Evolutionary conservation across 1,140 invertebrate species (phyloP), one percentile per base, ranked within the genome.

Genomic region (Eriosoma lanigerum): DNA sequence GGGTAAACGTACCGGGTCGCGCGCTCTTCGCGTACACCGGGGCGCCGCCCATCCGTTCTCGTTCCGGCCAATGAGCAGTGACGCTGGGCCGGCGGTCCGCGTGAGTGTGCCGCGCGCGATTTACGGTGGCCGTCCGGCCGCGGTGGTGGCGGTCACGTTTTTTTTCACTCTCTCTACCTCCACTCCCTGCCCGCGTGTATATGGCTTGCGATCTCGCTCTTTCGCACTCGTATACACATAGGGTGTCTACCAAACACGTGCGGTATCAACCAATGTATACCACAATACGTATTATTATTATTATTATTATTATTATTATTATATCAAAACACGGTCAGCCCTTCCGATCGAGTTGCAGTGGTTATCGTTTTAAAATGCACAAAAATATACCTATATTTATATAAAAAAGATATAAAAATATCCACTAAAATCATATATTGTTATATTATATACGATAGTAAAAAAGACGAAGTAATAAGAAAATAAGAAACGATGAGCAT

Each of bases 1-100:
- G 75, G 75, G 75, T 78, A 78, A 8, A 62, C 75, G 44, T 32
- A 62, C 38, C 56, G 56, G 54, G 56, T 26, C 32, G 54, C 58
- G 56, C 75, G 75, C 56, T 38, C 38, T 32, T 26, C 56, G 38
- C 52, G 56, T 21, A 56, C 54, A 6, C n/a, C 21, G 75, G 0
- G 38, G 21, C 56, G 21, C 75, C 75, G 21, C 56, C 75, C n/a
- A 19, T n/a, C 12, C 5, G 13, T 13, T 12, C 5, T 12, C 4
- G 44, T 13, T 13, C 66, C 75, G 54, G 21, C 75, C 56, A 62
- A 62, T 62, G 56, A 38, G 54, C 17, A n/a, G 75, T 3, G 38
- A 56, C 5, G 5, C 54, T n/a, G 75, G 75, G 56, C 54, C 75
- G 75, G 62, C 12, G 26, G 19, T 10, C 13, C 32, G 38, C 56